Percentiles rank a stretch among this genome's conserved stretches.
Evolutionary conservation across 2,888 invertebrate genomes (phyloP).

Genomic region (Drosophila histrio): DNA sequence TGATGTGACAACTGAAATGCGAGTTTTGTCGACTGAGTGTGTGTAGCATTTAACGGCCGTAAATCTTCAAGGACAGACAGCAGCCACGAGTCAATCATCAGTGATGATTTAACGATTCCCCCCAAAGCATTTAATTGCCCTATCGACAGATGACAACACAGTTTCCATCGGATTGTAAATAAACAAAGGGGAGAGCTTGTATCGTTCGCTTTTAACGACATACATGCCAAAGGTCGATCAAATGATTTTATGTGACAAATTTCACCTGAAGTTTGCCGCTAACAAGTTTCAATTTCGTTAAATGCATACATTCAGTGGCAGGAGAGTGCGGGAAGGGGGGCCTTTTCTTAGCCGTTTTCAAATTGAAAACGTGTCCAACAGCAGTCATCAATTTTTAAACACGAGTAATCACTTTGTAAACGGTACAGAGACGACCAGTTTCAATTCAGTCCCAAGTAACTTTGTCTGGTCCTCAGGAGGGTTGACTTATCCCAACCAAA

Average conservation of each 20-base stretch:
- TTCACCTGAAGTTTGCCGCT: slow-evolving; percentile 26
- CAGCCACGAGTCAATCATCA: slow-evolving; percentile 61
- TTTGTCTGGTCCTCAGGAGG: slow-evolving; percentile 45
- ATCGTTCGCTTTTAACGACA: slow-evolving; percentile 54
- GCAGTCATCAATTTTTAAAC: slow-evolving; percentile 81
- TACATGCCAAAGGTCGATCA: slow-evolving; percentile 55
- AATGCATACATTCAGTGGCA: slow-evolving; percentile 17
- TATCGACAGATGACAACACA: slow-evolving; percentile 51
- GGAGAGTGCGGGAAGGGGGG: slow-evolving; percentile 1
- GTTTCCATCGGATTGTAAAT: neutral
- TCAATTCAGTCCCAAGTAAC: slow-evolving; percentile 23
- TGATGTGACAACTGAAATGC: slow-evolving; percentile 59
- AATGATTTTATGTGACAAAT: slow-evolving; percentile 66
- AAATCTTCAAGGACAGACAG: slow-evolving; percentile 74
- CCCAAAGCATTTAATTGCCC: slow-evolving; percentile 67
- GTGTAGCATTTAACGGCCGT: slow-evolving; percentile 68
- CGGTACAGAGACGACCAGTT: slow-evolving; percentile 47
- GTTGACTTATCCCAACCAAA: slow-evolving; percentile 53
- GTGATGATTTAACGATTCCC: slow-evolving; percentile 67
- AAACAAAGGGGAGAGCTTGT: slow-evolving; percentile 21
- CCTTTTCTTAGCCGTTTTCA: slow-evolving; percentile 54
- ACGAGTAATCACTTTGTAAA: slow-evolving; percentile 82
- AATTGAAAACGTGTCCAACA: slow-evolving; percentile 82
- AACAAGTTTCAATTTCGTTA: slow-evolving; percentile 57
- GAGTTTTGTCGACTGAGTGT: slow-evolving; percentile 24